Evolutionary conservation across 2,888 invertebrate genomes (phyloP).

Genomic region (Orthosia gracilis): DNA sequence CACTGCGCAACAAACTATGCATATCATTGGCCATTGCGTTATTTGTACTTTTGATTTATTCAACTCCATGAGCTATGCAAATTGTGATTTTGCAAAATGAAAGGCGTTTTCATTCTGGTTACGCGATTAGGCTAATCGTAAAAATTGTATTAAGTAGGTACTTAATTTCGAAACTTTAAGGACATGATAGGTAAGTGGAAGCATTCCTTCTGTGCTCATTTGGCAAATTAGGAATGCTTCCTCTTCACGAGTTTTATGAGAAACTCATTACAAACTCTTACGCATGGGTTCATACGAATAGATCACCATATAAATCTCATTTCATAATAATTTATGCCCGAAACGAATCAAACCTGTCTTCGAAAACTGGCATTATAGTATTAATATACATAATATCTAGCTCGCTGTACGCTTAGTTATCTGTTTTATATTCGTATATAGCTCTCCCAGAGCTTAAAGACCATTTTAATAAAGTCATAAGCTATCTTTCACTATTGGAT

Average conservation of each 20-base stretch:
- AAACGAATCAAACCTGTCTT: not conserved
- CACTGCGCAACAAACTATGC: not conserved
- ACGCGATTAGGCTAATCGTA: not conserved
- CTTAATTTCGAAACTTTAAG: not conserved
- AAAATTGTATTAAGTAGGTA: not conserved
- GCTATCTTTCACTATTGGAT: too few species aligned
- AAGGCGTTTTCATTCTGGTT: not conserved
- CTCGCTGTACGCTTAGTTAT: not conserved
- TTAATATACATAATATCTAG: not conserved
- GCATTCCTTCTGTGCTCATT: not conserved
- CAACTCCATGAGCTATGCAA: not conserved
- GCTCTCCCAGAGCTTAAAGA: not conserved
- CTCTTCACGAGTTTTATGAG: not conserved
- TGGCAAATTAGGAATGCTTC: not conserved
- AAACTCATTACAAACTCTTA: conserved; percentile 1
- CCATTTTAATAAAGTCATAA: not conserved
- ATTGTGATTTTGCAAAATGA: not conserved
- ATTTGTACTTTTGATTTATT: not conserved
- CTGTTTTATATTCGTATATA: not conserved
- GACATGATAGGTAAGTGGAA: not conserved
- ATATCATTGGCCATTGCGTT: not conserved
- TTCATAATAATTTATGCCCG: not conserved
- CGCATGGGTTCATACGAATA: not conserved
- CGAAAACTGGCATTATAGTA: not conserved
- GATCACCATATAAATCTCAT: not conserved